phyloP scores from a whole-genome alignment of 2,113 vertebrate genomes.

The Caretta caretta region DNA sequence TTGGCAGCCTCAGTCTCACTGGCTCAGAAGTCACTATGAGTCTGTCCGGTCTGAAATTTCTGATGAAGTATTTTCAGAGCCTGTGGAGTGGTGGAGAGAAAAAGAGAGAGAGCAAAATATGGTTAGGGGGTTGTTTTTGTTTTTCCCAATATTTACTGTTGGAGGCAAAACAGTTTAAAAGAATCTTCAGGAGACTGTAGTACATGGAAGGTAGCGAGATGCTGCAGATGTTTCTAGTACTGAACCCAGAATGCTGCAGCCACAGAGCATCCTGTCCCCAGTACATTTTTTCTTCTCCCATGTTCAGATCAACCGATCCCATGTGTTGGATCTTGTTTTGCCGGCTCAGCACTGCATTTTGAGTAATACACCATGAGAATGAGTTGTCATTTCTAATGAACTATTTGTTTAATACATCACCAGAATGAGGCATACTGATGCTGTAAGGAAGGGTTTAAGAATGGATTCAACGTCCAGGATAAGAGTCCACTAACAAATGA shows the following conservation, averaged over 20 bases:
- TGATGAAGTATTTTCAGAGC: slow-evolving; percentile 93
- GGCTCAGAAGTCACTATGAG: slow-evolving; percentile 86
- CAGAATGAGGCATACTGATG: not conserved
- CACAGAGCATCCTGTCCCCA: not conserved
- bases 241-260: not conserved
- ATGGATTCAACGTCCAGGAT: not conserved
- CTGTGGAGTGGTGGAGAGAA: slow-evolving; percentile 72
- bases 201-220: not conserved
- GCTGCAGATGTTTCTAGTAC: not conserved
- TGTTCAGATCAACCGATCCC: not conserved
- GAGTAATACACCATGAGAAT: slow-evolving; percentile 26
- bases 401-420: not conserved
- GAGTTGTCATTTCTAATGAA: slow-evolving; percentile 19
- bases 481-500: slow-evolving; percentile 25
- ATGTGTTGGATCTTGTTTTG: not conserved
- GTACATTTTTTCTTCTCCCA: not conserved
- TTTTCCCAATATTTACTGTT: not conserved
- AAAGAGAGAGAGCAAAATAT: slow-evolving; percentile 64
- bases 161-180: slow-evolving; percentile 16
- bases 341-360: slow-evolving; percentile 5
- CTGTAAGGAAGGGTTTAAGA: slow-evolving; percentile 12
- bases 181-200: not conserved
- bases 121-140: slow-evolving; percentile 47
- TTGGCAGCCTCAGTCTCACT: slow-evolving; percentile 87
- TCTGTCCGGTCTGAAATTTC: slow-evolving; percentile 87